Percentiles rank a stretch among this genome's conserved stretches.
phyloP scores from a whole-genome alignment of 2,888 invertebrate genomes.

The Urechis unicinctus region DNA sequence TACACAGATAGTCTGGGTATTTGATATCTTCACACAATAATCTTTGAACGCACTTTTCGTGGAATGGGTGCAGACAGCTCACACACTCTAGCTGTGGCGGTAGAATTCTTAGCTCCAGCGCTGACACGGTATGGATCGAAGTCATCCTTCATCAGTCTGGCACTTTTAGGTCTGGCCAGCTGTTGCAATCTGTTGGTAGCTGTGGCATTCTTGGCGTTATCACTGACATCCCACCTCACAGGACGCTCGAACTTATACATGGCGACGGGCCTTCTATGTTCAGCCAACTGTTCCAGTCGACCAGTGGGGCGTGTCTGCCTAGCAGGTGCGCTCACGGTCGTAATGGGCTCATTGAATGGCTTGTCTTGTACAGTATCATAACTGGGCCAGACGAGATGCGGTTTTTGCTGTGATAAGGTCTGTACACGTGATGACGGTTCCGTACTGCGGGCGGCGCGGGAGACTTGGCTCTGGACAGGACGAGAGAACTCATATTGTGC shows the following conservation, averaged over 20 bases:
- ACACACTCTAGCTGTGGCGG: slow-evolving; percentile 31
- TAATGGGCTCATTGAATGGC: slow-evolving; percentile 19
- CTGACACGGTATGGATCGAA: slow-evolving; percentile 41
- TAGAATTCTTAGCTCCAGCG: slow-evolving; percentile 27
- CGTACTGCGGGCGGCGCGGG: slow-evolving; percentile 21
- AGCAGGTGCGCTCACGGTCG: slow-evolving; percentile 24
- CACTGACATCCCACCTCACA: slow-evolving; percentile 32
- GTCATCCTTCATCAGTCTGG: slow-evolving; percentile 39
- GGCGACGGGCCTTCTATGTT: slow-evolving; percentile 27
- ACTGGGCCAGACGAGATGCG: slow-evolving; percentile 13
- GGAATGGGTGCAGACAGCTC: slow-evolving; percentile 35
- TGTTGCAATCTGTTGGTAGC: slow-evolving; percentile 37
- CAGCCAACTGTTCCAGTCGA: slow-evolving; percentile 31
- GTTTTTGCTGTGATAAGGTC: slow-evolving; percentile 28
- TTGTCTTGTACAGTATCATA: slow-evolving; percentile 23
- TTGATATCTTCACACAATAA: no score
- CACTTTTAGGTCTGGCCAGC: slow-evolving; percentile 36
- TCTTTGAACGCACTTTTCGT: slow-evolving; percentile 30
- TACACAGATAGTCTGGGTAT: no score
- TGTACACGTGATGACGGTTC: slow-evolving; percentile 26
- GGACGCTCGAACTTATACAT: slow-evolving; percentile 28
- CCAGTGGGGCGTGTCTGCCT: slow-evolving; percentile 24
- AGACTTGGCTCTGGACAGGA: slow-evolving; percentile 28
- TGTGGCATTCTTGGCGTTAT: slow-evolving; percentile 31
- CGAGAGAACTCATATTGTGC: slow-evolving; percentile 24